A percentile compares a stretch with the other conserved stretches of the same genome.
These are phyloP conservation scores for Pollimyrus isidori DNA, from an alignment of 2,113 vertebrate genomes.

Conservation along the genomic window DNA sequence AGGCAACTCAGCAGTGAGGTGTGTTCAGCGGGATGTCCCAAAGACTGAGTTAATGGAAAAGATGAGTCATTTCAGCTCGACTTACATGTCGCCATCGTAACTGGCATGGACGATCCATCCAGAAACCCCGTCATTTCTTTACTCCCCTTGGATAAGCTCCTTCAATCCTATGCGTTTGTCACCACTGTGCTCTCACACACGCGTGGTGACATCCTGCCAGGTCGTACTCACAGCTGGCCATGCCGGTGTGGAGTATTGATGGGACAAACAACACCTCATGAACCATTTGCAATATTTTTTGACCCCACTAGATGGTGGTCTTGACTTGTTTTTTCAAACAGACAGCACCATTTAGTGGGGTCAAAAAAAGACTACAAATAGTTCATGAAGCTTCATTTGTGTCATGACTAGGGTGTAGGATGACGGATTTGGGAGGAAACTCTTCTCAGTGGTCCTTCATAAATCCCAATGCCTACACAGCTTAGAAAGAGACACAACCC, in stretches of 20 bases:
- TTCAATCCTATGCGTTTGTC: constrained; percentile 46
- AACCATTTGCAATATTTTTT: no score
- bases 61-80: constrained; percentile 46
- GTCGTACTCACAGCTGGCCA: background rate
- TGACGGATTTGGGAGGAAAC: background rate
- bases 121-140: constrained; percentile 55
- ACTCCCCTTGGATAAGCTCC: constrained; percentile 34
- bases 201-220: constrained; percentile 25
- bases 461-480: background rate
- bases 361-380: no score
- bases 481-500: background rate
- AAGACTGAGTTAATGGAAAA: constrained; percentile 44
- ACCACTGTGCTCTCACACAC: constrained; percentile 33
- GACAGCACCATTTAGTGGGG: no score
- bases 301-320: no score
- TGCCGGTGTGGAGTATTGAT: background rate
- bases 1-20: constrained; percentile 45
- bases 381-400: no score
- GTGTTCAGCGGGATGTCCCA: constrained; percentile 34
- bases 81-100: constrained; percentile 56
- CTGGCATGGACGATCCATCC: constrained; percentile 42
- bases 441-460: background rate
- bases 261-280: no score
- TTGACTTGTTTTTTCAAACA: no score
- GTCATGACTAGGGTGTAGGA: background rate